phyloP scores from a whole-genome alignment of 2,888 invertebrate genomes.

The Abscondita cerata region DNA sequence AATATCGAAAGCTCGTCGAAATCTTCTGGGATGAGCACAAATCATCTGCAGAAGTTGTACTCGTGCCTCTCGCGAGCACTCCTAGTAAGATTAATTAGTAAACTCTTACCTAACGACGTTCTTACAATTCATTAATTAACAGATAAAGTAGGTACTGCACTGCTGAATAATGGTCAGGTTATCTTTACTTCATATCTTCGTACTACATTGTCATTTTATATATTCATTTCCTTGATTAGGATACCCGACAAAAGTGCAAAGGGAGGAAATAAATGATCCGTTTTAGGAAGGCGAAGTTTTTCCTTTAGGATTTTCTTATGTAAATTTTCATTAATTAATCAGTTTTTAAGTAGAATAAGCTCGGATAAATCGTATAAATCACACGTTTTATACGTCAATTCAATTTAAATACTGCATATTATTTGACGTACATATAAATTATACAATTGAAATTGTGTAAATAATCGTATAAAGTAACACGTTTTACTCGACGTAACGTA shows the following conservation, averaged over 20 bases:
- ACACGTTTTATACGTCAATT: neutral
- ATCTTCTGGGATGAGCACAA: constrained; percentile 31
- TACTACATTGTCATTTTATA: constrained; percentile 22
- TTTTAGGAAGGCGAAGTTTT: neutral
- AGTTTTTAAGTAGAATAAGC: neutral
- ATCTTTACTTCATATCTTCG: constrained; percentile 29
- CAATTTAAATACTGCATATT: neutral
- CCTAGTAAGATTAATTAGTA: constrained; percentile 44
- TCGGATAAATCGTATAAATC: neutral
- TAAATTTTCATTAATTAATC: constrained; percentile 5
- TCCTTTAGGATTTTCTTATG: constrained; percentile 6
- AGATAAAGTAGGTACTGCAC: constrained; percentile 43
- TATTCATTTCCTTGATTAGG: constrained; percentile 12
- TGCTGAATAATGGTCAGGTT: constrained; percentile 36
- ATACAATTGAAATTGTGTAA: constrained; percentile 21
- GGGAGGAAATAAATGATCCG: no score
- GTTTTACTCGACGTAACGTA: constrained; percentile 13
- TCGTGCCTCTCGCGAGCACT: constrained; percentile 28
- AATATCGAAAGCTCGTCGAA: constrained; percentile 19
- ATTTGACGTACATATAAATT: constrained; percentile 11
- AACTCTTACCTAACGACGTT: constrained; percentile 46
- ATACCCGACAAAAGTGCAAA: constrained; percentile 4
- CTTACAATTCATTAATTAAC: constrained; percentile 46
- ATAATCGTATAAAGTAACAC: constrained; percentile 24
- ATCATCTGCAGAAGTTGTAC: constrained; percentile 28